Percentiles rank a stretch among this genome's conserved stretches.
Conservation (phyloP, 2,113 vertebrate genomes). For the Dicentrarchus labrax region DNA sequence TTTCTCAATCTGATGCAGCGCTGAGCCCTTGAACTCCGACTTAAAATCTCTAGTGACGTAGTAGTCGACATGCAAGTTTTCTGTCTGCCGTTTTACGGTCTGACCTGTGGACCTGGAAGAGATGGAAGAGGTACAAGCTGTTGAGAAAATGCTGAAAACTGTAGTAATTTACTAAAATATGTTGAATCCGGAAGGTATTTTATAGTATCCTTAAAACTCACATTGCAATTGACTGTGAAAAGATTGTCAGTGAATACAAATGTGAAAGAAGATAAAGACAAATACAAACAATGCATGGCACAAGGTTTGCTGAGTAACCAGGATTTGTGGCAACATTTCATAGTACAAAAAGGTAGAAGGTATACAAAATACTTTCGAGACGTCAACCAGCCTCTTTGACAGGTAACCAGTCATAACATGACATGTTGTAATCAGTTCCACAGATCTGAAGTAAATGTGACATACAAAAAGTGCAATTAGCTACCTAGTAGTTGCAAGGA, state of each 20-base stretch:
- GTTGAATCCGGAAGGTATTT: neutral
- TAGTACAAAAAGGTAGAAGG: neutral
- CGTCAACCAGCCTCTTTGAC: neutral
- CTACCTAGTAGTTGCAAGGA: neutral
- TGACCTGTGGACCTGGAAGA: conserved; percentile 91
- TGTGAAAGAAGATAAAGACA: neutral
- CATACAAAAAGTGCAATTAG: neutral
- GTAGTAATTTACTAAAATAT: neutral
- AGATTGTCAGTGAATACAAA: neutral
- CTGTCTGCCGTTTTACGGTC: conserved; percentile 93
- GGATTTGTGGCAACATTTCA: neutral
- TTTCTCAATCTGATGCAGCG: conserved; percentile 96
- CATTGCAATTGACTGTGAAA: neutral
- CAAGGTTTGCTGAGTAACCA: neutral
- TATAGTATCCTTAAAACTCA: neutral
- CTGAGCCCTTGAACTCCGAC: conserved; percentile 92
- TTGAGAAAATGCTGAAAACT: neutral
- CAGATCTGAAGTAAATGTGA: neutral
- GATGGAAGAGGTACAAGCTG: neutral
- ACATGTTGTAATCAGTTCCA: neutral
- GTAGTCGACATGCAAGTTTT: conserved; percentile 92
- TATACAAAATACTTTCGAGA: no score
- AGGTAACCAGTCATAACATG: no score
- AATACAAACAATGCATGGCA: no score
- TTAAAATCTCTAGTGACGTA: conserved; percentile 96